Base-by-base conservation (phyloP, 2,113 vertebrate genomes). In the Narcine bancroftii region DNA sequence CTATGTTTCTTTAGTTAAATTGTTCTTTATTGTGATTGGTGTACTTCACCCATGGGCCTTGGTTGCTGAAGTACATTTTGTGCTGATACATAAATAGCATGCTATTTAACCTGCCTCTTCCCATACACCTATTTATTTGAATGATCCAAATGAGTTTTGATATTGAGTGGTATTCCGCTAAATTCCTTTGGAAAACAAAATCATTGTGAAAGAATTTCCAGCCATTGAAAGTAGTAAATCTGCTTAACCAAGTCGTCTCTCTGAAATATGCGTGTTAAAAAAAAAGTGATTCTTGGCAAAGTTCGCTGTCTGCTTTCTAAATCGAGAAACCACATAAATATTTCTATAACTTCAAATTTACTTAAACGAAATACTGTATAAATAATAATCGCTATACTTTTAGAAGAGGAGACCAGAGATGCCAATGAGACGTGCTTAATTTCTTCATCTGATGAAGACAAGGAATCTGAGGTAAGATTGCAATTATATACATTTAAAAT, bases 371-470 rank as follows among this genome's bases (percentile, higher is more conserved):
- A 66, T 13, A 42, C 11, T 2, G n/a, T n/a, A n/a, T n/a, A n/a
- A 29, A 47, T 19, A 89, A 89, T 47, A 47, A 69, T 69, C 24
- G 66, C 2, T 89, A 47, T 13, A 45, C 9, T 47, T 91, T 33
- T 47, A 91, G 89, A 69, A 69, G 36, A 9, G 42, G 89, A 89
- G 1, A 36, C 63, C 13, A 66, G 63, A 91, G 89, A 91, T 7
- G 33, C 6, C 0, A 45, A 66, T 91, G 89, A 91, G 11, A 91
- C 89, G 5, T 91, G 89, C 26, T 15, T 91, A 45, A 42, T 91
- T 1, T 91, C 89, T 47, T 91, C 89, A 42, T 91, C 89, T 91
- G 89, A 91, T 91, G 89, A 91, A 47, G 89, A 91, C 42, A 91
- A 69, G 63, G 89, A 91, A 69, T 91, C 89, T 29, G 89, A 91